Evolutionary conservation across 2,113 vertebrate genomes (phyloP), one percentile per base, ranked within the genome.

Genomic region (Epinephelus moara): DNA sequence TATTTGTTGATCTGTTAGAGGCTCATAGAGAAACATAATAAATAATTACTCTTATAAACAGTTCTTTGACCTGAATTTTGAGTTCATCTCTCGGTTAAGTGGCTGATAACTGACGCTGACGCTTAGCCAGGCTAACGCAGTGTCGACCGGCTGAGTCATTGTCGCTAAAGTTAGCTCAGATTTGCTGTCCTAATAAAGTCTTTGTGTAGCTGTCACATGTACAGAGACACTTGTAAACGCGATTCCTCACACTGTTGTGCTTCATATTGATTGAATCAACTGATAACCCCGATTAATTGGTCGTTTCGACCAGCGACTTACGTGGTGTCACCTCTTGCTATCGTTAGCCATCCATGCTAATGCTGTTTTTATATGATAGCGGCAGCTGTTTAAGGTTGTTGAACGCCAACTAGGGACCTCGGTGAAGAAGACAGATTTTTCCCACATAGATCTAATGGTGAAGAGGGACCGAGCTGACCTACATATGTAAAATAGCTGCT

Each of bases 61-160:
- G 6, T 23, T 23, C 3, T 12, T 14, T 3, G 1, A 27, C 1
- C 18, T 42, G 42, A 63, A 52, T 63, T n/a, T 37, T 0, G 10
- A 11, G 10, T 4, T 37, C 47, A 68, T 70, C 0, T 37, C 0
- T 3, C 15, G 2, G 55, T 15, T 17, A 17, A 17, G 2, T 14
- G 5, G 6, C 18, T 14, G 23, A 69, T 64, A 55, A 59, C 19
- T 15, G 11, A 47, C 14, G 50, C 74, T 59, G 10, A 80, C 30
- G 6, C 56, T 42, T 74, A 80, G 75, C 82, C 25, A 19, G 11
- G 82, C 87, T 91, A 86, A 77, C 53, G 23, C 30, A 19, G 4
- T 11, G 60, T 85, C 33, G 75, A 80, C 72, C 12, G 90, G 93
- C 93, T 94, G 93, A 94, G 93, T 94, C 93, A 94, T 93, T 85